These are phyloP conservation scores for Folsomia manolachei DNA, from an alignment of 2,888 invertebrate genomes.

Conservation along the genomic window DNA sequence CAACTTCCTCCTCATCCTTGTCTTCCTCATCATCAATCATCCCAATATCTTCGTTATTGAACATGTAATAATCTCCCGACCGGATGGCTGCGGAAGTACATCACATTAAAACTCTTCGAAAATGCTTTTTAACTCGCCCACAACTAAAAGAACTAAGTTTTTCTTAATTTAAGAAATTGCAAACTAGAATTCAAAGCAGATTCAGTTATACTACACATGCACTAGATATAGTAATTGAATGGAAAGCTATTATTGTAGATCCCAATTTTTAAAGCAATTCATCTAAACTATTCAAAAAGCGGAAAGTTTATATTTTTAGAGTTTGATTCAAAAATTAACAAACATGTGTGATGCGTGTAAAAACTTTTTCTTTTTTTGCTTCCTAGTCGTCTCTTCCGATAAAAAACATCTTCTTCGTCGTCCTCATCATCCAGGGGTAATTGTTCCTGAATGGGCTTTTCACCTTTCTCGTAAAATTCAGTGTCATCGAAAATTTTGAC, in stretches of 20 bases:
- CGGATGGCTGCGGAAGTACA: constrained; percentile 72
- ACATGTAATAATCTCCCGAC: constrained; percentile 99
- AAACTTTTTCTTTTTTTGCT: constrained; percentile 12
- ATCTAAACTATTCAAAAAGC: not conserved
- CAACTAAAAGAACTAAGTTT: not conserved
- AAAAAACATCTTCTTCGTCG: constrained; percentile 4
- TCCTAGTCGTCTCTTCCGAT: not conserved
- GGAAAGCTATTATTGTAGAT: not conserved
- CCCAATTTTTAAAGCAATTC: not conserved
- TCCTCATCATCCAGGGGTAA: constrained; percentile 2
- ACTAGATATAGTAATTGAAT: not conserved
- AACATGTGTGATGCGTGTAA: constrained; percentile 90
- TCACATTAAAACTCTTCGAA: not conserved
- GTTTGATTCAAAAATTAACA: constrained; percentile 7
- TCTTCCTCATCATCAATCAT: constrained; percentile 58
- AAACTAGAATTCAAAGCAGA: not conserved
- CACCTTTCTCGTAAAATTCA: not conserved
- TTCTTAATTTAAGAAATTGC: not conserved
- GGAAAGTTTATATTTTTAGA: not conserved
- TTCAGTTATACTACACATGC: too few relatives aligned
- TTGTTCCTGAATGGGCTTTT: not conserved
- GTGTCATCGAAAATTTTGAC: not conserved
- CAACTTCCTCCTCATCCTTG: constrained; percentile 57
- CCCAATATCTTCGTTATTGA: constrained; percentile 63
- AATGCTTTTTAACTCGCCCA: not conserved